These are phyloP conservation scores for Cyprinella venusta DNA, from an alignment of 2,797 vertebrate genomes.

Conservation along the genomic window DNA sequence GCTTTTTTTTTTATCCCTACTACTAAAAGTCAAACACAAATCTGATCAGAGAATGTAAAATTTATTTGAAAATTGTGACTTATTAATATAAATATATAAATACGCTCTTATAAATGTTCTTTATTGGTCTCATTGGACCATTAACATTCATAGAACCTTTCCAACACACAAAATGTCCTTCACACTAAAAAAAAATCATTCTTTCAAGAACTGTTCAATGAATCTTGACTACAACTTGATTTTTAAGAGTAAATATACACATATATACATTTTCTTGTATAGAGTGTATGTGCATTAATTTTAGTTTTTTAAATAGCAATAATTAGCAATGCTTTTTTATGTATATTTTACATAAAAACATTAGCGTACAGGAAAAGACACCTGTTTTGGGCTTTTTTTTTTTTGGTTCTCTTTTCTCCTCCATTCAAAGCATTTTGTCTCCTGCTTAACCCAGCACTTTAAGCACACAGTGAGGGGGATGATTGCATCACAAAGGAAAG, in stretches of 20 bases:
- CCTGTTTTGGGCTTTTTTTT: conserved; percentile 49
- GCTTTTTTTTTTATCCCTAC: background rate
- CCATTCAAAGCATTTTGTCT: conserved; percentile 52
- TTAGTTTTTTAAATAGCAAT: background rate
- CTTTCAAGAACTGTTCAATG: background rate
- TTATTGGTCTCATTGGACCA: background rate
- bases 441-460: conserved; percentile 57
- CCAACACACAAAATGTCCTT: background rate
- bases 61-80: background rate
- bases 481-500: conserved; percentile 56
- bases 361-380: conserved; percentile 42
- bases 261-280: background rate
- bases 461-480: conserved; percentile 54
- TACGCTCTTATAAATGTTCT: no score
- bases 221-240: background rate
- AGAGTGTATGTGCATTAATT: background rate
- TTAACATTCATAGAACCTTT: conserved; percentile 3
- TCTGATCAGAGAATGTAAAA: background rate
- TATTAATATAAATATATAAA: no score
- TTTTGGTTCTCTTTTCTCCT: conserved; percentile 25
- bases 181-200: background rate
- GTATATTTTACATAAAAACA: background rate
- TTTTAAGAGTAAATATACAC: background rate
- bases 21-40: background rate
- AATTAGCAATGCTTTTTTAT: background rate